phyloP scores from a whole-genome alignment of 2,113 vertebrate genomes.

The Chaetops frenatus region DNA sequence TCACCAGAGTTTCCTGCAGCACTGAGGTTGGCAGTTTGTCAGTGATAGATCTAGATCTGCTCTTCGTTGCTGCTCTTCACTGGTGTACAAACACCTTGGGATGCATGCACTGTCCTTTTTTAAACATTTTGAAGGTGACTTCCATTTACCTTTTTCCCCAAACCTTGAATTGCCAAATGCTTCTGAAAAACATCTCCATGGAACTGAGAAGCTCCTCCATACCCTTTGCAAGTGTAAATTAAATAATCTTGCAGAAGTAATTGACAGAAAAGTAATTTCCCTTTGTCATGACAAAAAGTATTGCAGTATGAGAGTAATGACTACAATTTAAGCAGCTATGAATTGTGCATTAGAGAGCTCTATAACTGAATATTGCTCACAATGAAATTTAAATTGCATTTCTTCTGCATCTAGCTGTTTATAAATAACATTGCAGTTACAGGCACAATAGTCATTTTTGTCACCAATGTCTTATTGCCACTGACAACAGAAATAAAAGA shows the following conservation, averaged over 20 bases:
- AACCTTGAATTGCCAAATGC: neutral
- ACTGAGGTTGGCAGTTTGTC: neutral
- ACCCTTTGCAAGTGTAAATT: constrained; percentile 27
- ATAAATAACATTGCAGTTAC: constrained; percentile 41
- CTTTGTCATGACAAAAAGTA: constrained; percentile 47
- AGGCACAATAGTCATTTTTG: neutral
- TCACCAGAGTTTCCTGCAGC: neutral
- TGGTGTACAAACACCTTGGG: neutral
- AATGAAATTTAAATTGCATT: constrained; percentile 51
- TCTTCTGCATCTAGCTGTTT: constrained; percentile 44
- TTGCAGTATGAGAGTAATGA: constrained; percentile 52
- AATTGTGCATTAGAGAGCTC: constrained; percentile 50
- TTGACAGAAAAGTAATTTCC: constrained; percentile 50
- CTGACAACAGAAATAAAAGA: neutral
- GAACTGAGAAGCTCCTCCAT: neutral
- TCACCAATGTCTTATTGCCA: neutral
- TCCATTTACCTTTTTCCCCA: neutral
- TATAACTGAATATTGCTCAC: constrained; percentile 17
- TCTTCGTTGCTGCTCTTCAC: neutral
- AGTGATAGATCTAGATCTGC: neutral
- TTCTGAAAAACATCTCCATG: neutral
- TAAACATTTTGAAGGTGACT: neutral
- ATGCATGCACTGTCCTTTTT: neutral
- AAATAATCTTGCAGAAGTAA: constrained; percentile 34
- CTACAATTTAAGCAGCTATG: constrained; percentile 42